Percentiles rank a stretch among this genome's conserved stretches.
These are phyloP conservation scores for Linnaemya tessellans DNA, from an alignment of 2,888 invertebrate species.

Conservation along the genomic window DNA sequence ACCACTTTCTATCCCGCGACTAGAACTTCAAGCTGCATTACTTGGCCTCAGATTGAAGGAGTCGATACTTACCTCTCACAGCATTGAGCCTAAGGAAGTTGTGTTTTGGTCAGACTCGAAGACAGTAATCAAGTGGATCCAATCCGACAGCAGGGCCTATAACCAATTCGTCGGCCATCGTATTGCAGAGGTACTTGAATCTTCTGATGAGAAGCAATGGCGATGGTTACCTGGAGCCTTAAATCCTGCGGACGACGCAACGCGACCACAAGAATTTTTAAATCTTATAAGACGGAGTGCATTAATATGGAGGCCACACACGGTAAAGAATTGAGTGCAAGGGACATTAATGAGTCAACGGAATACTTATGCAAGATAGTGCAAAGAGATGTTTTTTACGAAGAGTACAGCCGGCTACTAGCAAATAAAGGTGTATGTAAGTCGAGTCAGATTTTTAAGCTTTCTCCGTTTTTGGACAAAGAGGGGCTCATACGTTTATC, in stretches of 20 bases:
- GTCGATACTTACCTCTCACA: conserved; percentile 8
- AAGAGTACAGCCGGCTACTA: conserved; percentile 24
- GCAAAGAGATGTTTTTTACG: too few relatives aligned
- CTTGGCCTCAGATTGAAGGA: too few relatives aligned
- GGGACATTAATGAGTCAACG: too few relatives aligned
- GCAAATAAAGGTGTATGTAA: too few relatives aligned
- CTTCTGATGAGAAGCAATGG: conserved; percentile 5
- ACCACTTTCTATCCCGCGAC: too few relatives aligned
- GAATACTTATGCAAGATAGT: too few relatives aligned
- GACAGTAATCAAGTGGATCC: conserved; percentile 26
- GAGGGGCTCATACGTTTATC: too few relatives aligned
- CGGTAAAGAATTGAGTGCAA: too few relatives aligned
- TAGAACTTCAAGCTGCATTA: too few relatives aligned
- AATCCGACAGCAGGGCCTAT: conserved; percentile 22
- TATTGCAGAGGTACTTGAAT: conserved; percentile 14
- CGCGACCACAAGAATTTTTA: conserved; percentile 44
- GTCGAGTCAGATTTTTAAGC: too few relatives aligned
- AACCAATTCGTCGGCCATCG: conserved; percentile 38
- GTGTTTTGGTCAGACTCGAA: conserved; percentile 32
- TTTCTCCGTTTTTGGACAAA: neutral
- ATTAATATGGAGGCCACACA: too few relatives aligned
- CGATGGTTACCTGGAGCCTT: conserved; percentile 19
- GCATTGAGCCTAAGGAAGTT: conserved; percentile 17
- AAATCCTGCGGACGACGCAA: conserved; percentile 24
- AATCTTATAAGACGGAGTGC: too few relatives aligned